phyloP scores from a whole-genome alignment of 2,113 vertebrate species.

The Gracilinanus agilis region DNA sequence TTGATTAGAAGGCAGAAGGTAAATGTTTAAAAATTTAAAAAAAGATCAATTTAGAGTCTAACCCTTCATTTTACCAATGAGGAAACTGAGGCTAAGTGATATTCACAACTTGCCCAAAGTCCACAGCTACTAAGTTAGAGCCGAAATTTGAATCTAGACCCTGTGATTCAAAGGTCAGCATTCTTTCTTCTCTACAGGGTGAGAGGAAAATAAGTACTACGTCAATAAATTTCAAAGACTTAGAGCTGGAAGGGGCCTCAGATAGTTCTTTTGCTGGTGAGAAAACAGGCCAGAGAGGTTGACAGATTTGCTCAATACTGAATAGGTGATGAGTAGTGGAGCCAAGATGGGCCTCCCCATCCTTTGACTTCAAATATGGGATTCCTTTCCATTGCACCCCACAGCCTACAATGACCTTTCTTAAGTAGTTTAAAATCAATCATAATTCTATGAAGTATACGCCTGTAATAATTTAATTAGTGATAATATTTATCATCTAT shows the following conservation, averaged over 20 bases:
- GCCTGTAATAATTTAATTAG: neutral
- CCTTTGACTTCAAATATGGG: neutral
- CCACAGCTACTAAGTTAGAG: neutral
- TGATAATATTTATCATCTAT: neutral
- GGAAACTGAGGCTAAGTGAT: neutral
- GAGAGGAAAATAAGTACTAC: neutral
- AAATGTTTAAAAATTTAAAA: too few species aligned
- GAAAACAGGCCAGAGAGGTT: neutral
- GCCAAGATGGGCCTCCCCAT: neutral
- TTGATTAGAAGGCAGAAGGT: too few species aligned
- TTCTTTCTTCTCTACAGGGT: neutral
- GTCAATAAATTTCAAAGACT: neutral
- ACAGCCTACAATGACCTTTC: neutral
- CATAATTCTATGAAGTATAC: neutral
- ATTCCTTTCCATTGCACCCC: neutral
- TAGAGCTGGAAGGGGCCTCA: neutral
- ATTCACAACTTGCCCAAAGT: conserved; percentile 63
- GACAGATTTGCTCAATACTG: neutral
- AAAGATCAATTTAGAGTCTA: too few species aligned
- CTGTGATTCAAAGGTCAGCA: neutral
- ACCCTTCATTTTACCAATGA: conserved; percentile 39
- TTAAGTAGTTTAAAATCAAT: neutral
- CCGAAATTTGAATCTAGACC: neutral
- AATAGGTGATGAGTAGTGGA: neutral
- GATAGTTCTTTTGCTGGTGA: neutral